Evolutionary conservation across 2,888 invertebrate species (phyloP).

Genomic region (Andricus curvator): DNA sequence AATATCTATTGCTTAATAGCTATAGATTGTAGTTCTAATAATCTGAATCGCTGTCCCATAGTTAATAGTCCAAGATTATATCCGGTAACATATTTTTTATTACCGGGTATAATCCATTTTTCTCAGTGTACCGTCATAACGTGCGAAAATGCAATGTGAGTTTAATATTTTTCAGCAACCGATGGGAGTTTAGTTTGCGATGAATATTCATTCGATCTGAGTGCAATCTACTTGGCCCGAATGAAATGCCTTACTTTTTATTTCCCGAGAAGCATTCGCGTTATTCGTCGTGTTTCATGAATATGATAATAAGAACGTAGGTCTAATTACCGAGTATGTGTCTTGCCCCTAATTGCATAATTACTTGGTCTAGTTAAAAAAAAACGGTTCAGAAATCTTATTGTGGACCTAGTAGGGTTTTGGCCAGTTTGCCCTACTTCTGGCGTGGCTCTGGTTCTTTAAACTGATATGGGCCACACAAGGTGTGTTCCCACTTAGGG

Average conservation of each 20-base stretch:
- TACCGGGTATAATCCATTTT: too few species aligned
- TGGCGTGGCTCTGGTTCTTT: too few species aligned
- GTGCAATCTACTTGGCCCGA: constrained; percentile 51
- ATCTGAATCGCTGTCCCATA: too few species aligned
- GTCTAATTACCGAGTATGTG: constrained; percentile 44
- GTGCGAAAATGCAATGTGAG: constrained; percentile 47
- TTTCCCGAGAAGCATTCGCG: constrained; percentile 42
- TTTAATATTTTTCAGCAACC: constrained; percentile 57
- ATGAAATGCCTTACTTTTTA: constrained; percentile 48
- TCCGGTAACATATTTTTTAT: too few species aligned
- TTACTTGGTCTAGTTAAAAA: background rate
- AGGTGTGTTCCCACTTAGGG: too few species aligned
- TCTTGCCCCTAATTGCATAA: background rate
- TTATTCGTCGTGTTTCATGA: constrained; percentile 47
- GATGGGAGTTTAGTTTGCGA: constrained; percentile 50
- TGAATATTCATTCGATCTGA: constrained; percentile 59
- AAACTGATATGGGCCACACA: too few species aligned
- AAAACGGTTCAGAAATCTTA: background rate
- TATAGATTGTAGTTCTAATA: too few species aligned
- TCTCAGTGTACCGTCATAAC: constrained; percentile 40
- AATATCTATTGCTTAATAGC: too few species aligned
- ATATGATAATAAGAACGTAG: constrained; percentile 47
- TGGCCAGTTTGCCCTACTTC: too few species aligned
- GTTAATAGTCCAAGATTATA: too few species aligned
- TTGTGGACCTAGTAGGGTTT: too few species aligned